phyloP scores from a whole-genome alignment of 1,140 invertebrate genomes.

The Heliconius nattereri region DNA sequence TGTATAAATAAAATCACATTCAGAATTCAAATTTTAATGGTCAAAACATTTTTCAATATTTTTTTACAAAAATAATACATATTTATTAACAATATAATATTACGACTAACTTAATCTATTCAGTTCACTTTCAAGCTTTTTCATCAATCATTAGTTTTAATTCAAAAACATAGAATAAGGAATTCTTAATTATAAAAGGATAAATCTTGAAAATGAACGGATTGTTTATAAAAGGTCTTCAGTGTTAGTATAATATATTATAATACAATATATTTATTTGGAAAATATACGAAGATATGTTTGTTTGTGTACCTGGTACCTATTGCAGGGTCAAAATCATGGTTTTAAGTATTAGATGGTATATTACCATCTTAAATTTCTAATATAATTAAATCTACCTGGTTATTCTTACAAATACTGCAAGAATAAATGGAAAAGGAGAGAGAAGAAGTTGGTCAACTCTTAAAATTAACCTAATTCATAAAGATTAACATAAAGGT shows the following conservation, averaged over 20 bases:
- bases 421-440: too few relatives aligned
- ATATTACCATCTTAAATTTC: too few relatives aligned
- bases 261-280: background rate
- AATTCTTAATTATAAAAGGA: background rate
- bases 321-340: background rate
- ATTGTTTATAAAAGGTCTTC: background rate
- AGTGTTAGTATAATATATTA: background rate
- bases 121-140: background rate
- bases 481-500: too few relatives aligned
- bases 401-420: too few relatives aligned
- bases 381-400: too few relatives aligned
- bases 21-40: constrained; percentile 65
- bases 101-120: background rate
- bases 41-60: constrained; percentile 54
- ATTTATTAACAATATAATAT: constrained; percentile 8
- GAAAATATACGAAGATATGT: background rate
- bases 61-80: constrained; percentile 45
- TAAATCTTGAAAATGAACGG: background rate
- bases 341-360: background rate
- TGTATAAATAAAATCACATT: background rate
- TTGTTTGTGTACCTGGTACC: background rate
- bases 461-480: too few relatives aligned
- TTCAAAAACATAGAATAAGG: background rate
- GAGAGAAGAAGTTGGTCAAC: too few relatives aligned
- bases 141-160: background rate